phyloP scores from a whole-genome alignment of 92 coral and sea anemone genomes.

The Desmophyllum pertusum region DNA sequence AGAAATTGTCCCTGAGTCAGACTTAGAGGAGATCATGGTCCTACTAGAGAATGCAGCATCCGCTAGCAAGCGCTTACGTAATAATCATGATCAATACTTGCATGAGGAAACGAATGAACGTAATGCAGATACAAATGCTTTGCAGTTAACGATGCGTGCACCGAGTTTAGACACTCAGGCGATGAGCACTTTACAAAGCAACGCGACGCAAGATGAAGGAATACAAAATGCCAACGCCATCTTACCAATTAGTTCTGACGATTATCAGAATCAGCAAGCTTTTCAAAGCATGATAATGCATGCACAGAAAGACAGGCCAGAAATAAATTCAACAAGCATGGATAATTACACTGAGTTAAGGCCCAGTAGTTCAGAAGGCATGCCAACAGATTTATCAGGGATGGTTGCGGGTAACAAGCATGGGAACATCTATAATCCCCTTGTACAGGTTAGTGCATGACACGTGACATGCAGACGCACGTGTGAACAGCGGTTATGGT shows the following conservation, averaged over 20 bases:
- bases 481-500: background rate
- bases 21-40: conserved; percentile 18
- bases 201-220: background rate
- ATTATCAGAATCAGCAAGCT: background rate
- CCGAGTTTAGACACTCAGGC: background rate
- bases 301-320: background rate
- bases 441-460: conserved; percentile 23
- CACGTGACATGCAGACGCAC: background rate
- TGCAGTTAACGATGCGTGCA: conserved; percentile 16
- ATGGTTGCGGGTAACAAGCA: conserved; percentile 22
- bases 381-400: background rate
- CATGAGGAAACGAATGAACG: conserved; percentile 6
- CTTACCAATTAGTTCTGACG: conserved; percentile 24
- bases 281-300: background rate
- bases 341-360: background rate
- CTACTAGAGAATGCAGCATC: conserved; percentile 14
- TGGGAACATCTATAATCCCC: conserved; percentile 2
- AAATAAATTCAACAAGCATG: background rate
- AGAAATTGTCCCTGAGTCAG: conserved; percentile 13
- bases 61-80: background rate
- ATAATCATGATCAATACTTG: conserved; percentile 15
- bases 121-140: conserved; percentile 13
- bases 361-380: conserved; percentile 6
- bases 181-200: conserved; percentile 4
- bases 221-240: background rate